Percentiles rank a stretch among this genome's conserved stretches.
These are phyloP conservation scores for Microctonus hyperodae DNA, from an alignment of 2,888 invertebrate genomes.

Conservation along the genomic window DNA sequence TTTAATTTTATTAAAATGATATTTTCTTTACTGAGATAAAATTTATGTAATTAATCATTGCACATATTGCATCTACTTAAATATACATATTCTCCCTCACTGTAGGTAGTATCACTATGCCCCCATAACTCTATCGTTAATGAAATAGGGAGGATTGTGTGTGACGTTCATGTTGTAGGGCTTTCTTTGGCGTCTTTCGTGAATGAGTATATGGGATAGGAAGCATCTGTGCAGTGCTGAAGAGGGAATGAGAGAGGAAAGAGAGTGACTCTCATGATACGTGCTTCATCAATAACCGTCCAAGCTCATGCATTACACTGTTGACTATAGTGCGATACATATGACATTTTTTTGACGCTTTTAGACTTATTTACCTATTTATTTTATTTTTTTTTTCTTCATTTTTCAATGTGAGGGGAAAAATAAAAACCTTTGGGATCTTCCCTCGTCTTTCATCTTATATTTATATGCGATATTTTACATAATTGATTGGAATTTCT, in stretches of 20 bases:
- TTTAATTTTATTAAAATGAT: neutral
- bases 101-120: too few species aligned
- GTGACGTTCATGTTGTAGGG: neutral
- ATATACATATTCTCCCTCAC: neutral
- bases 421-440: conserved; percentile 24
- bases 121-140: neutral
- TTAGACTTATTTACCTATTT: conserved; percentile 6
- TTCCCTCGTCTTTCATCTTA: conserved; percentile 24
- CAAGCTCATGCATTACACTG: conserved; percentile 22
- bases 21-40: neutral
- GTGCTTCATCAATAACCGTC: conserved; percentile 41
- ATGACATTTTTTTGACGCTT: conserved; percentile 2
- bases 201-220: neutral
- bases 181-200: neutral
- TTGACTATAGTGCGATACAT: conserved; percentile 10
- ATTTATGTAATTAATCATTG: neutral
- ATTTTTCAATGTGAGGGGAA: neutral
- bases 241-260: neutral
- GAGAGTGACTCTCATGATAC: neutral
- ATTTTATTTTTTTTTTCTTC: neutral
- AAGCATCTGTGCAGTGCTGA: neutral
- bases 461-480: conserved; percentile 25
- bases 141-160: neutral
- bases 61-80: neutral
- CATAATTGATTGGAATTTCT: conserved; percentile 36